Evolutionary conservation across 2,797 vertebrate species (phyloP), one percentile per base, ranked within the genome.

Genomic region (Trachurus trachurus): DNA sequence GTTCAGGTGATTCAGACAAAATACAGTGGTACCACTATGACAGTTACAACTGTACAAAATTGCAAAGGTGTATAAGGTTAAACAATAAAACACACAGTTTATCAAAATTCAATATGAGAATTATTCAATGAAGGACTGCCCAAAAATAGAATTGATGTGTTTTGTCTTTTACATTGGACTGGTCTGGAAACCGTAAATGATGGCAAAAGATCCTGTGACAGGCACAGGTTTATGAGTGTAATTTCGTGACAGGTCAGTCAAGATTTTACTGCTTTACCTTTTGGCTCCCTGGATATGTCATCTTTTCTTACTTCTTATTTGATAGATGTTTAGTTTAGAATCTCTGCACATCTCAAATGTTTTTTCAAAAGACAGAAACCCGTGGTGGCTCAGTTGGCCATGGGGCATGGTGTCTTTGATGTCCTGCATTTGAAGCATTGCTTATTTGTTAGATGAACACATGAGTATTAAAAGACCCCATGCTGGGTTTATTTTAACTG

Each of bases 271-370:
- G 42, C 42, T 37, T 22, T 17, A 19, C 37, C 16, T 9, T 9
- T 49, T 39, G 17, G 5, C 17, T 39, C n/a, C n/a, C 15, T 8
- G 34, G 2, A 66, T 66, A n/a, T 26, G 13, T 34, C 21, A 7
- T 31, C 29, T 29, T 9, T n/a, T 47, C 7, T 49, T 10, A 21
- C 47, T 39, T 53, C 8, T 21, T 37, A 44, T 12, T 45, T 8
- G 40, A 17, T 17, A 2, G 50, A 56, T 37, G 60, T 73, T 73
- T 22, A 34, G 39, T 54, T 22, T 40, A 29, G 37, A 75, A 45
- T 60, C 63, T 53, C 47, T 37, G 40, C 15, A 31, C 61, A 40
- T 10, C 53, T 40, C 17, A 1, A 15, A 10, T 10, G 2, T 42
- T 50, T 26, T 59, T 59, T 59, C 45, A 52, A 50, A 63, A 66